Base-by-base conservation (phyloP, 2,797 vertebrate genomes). In the Pseudochaenichthys georgianus region DNA sequence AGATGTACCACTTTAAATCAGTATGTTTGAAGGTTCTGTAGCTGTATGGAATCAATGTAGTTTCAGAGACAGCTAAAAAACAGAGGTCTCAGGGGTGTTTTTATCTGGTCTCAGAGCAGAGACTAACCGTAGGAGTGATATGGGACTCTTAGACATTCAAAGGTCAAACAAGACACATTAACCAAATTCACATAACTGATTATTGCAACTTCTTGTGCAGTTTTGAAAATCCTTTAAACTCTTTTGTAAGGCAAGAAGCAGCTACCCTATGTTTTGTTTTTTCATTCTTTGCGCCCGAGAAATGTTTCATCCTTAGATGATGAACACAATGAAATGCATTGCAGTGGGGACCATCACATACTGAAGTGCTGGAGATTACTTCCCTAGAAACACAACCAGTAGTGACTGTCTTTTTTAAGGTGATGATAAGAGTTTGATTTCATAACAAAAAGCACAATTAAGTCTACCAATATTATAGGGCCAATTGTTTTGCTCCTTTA, bases 301-400 rank as follows among this genome's bases (percentile, higher is more conserved):
- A 50, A 13, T 17, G 48, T 72, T 41, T 54, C 28, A 41, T 64
- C 12, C 13, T 31, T 9, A 47, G 50, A 78, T 81, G 68, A 82
- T 0, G 52, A 78, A 76, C 9, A n/a, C 61, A 52, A 68, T 71
- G 81, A 76, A 68, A 76, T 59, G 13, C 45, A 4, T 16, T 54
- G 45, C 57, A 73, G 57, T 13, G 17, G 10, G 42, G 42, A 46
- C 19, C 55, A 67, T 73, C 51, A 72, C 57, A 75, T 59, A 62
- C 28, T 43, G 9, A 5, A 57, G 28, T 42, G 38, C 61, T 34
- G 23, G 15, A 41, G 3, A 46, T 42, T 28, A 57, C 46, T 71
- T 50, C 9, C 11, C 7, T 53, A 34, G 17, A 54, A 76, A 53
- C 16, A 13, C 60, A 41, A 65, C 17, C 19, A 46, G 21, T 41